Evolutionary conservation across 2,113 vertebrate species (phyloP).

Genomic region (Alaudala cheleensis): DNA sequence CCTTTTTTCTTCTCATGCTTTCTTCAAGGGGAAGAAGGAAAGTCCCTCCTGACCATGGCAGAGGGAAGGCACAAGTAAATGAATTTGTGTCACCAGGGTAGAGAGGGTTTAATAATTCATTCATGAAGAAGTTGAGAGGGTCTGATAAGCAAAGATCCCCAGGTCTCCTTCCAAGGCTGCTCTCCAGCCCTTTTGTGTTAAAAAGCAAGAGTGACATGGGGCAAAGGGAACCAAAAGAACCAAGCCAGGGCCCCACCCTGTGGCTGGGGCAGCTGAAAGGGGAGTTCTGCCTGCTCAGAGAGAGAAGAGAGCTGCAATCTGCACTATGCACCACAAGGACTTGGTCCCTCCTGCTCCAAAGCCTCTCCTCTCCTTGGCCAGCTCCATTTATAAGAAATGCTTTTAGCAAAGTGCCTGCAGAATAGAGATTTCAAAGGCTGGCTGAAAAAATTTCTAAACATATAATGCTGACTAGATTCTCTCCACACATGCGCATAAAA

Average conservation of each 20-base stretch:
- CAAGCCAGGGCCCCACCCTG: accelerated
- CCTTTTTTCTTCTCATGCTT: background rate
- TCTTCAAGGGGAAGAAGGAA: background rate
- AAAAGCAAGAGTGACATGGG: background rate
- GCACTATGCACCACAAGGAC: background rate
- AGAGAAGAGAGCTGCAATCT: accelerated
- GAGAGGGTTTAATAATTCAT: background rate
- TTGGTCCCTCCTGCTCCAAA: background rate
- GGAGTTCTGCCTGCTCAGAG: background rate
- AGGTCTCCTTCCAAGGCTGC: background rate
- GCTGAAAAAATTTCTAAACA: background rate
- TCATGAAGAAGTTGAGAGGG: background rate
- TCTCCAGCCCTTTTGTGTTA: background rate
- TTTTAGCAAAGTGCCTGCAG: background rate
- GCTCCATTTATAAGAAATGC: background rate
- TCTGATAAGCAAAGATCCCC: background rate
- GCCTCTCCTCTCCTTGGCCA: background rate
- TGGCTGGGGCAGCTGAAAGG: background rate
- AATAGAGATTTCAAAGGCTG: background rate
- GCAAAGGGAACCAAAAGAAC: background rate
- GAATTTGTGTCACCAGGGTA: background rate
- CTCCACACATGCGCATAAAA: background rate
- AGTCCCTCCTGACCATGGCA: background rate
- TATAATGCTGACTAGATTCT: background rate
- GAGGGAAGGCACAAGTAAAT: background rate